phyloP scores from a whole-genome alignment of 2,888 invertebrate genomes.

The Vannuccia rotundouncinata region DNA sequence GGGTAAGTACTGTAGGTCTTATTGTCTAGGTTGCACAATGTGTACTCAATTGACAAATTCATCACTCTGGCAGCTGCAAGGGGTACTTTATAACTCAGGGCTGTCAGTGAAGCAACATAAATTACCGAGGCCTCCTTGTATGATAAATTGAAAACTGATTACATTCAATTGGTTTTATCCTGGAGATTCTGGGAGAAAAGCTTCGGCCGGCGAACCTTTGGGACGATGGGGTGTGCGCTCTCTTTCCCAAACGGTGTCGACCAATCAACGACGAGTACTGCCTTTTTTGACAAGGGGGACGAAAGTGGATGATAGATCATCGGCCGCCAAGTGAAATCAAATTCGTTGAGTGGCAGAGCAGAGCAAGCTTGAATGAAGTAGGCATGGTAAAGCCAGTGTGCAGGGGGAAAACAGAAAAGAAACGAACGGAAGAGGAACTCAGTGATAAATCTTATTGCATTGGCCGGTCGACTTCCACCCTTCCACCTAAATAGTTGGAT shows the following conservation, averaged over 20 bases:
- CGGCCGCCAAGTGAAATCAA: neutral
- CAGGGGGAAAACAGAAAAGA: neutral
- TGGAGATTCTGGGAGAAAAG: neutral
- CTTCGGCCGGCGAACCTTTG: too few species aligned
- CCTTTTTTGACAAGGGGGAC: neutral
- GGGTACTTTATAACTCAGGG: conserved; percentile 1
- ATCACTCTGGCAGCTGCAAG: neutral
- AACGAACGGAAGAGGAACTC: neutral
- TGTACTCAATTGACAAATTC: conserved; percentile 24
- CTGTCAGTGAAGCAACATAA: neutral
- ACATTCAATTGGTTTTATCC: neutral
- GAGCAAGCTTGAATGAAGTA: too few species aligned
- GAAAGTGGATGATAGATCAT: neutral
- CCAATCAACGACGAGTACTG: neutral
- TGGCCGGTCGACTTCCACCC: too few species aligned
- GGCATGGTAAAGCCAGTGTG: too few species aligned
- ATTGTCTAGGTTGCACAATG: conserved; percentile 28
- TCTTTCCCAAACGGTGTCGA: neutral
- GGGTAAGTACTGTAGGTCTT: conserved; percentile 22
- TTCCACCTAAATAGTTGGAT: too few species aligned
- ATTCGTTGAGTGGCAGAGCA: neutral
- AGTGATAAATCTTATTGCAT: neutral
- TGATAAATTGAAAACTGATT: conserved; percentile 23
- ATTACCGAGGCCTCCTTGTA: neutral
- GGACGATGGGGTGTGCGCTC: too few species aligned